Evolutionary conservation across 2,113 vertebrate genomes (phyloP), one percentile per base, ranked within the genome.

Genomic region (Paraplagusia blochii): DNA sequence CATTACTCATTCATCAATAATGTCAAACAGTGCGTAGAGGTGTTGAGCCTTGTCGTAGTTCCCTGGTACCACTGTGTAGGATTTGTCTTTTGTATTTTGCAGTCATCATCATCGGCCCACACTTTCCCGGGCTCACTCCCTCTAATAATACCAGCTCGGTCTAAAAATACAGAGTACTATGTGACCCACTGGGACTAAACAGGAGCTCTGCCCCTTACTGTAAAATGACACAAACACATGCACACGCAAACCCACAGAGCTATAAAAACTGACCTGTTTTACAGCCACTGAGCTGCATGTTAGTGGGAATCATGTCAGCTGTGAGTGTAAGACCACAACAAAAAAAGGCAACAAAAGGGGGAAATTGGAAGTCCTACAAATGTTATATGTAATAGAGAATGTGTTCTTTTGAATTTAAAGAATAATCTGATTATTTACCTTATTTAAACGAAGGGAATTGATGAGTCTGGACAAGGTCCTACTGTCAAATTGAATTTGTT

Each of bases 141-240:
- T 68, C 78, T 87, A 84, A 80, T 82, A 80, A 86, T 88, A 87
- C 59, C 54, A 19, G 48, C 69, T 55, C 29, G 18, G 48, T 66
- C 83, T 84, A 85, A 83, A 85, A 85, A 85, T 85, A 83, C 75
- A 71, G 74, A 69, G 70, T 36, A 72, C 66, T 77, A 62, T 77
- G 72, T 69, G 77, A 78, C 73, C 74, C 72, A 67, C 51, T 81
- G 74, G 69, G 76, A 79, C 79, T 70, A 65, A 75, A 84, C 42
- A 57, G 47, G 64, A 83, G 59, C 72, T 68, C 73, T 47, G 14
- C 46, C 44, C 42, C 33, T 72, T 42, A 49, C 44, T 12, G 50
- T 55, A 56, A 34, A 58, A 29, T 33, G 14, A 54, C 47, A 44
- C 3, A 53, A 14, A 47, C 36, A 53, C 36, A 48, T 29, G 22